These are phyloP conservation scores for Idaea aversata DNA, from an alignment of 2,888 invertebrate species.

Conservation along the genomic window DNA sequence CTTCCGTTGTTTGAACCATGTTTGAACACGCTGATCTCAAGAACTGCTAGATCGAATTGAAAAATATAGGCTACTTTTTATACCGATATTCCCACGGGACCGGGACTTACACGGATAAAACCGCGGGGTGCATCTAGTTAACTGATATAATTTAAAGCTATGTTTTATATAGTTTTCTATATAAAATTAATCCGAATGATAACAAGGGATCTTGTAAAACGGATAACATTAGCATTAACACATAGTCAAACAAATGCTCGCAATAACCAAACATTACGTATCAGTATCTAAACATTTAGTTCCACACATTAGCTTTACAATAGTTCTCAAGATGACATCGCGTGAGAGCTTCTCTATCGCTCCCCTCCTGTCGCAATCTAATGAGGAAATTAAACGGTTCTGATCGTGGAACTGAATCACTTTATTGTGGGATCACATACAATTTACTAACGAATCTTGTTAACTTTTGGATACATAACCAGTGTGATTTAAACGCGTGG, in stretches of 20 bases:
- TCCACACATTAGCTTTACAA: slow-evolving; percentile 21
- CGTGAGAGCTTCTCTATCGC: slow-evolving; percentile 20
- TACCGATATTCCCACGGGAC: no score
- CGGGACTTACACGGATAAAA: no score
- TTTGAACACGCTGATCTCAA: no score
- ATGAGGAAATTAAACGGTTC: slow-evolving; percentile 27
- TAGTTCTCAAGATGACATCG: slow-evolving; percentile 26
- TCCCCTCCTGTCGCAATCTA: slow-evolving; percentile 21
- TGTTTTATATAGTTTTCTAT: no score
- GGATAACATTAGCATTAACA: background rate
- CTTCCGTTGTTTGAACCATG: no score
- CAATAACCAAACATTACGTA: slow-evolving; percentile 13
- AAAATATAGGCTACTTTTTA: no score
- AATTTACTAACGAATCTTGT: slow-evolving; percentile 12
- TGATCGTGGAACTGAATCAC: slow-evolving; percentile 19
- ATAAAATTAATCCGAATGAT: no score
- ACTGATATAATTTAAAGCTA: no score
- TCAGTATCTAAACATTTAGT: slow-evolving; percentile 18
- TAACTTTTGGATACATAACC: background rate
- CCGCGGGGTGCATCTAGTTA: no score
- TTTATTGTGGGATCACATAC: slow-evolving; percentile 24
- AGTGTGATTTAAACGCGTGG: slow-evolving; percentile 6
- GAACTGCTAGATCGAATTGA: no score
- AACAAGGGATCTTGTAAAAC: no score
- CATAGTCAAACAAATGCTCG: background rate